Evolutionary conservation across 2,888 invertebrate genomes (phyloP).

Genomic region (Listrodromus nycthemerus): DNA sequence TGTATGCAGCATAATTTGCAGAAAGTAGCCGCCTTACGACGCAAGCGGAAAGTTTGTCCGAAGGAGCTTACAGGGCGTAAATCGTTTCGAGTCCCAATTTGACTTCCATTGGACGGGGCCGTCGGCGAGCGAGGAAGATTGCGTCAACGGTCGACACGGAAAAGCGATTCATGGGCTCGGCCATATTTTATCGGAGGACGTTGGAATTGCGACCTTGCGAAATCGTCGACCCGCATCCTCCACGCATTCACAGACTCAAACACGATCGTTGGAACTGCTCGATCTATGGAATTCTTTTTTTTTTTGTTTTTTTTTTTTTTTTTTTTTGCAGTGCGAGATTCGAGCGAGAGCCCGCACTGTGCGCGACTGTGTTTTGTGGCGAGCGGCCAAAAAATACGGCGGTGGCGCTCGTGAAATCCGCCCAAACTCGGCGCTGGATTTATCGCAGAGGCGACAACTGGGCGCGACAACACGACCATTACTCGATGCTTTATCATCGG

Average conservation of each 20-base stretch:
- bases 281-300: background rate
- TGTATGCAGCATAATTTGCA: background rate
- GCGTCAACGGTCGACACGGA: conserved; percentile 14
- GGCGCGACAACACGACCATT: conserved; percentile 20
- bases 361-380: conserved; percentile 37
- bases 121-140: background rate
- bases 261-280: background rate
- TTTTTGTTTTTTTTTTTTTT: background rate
- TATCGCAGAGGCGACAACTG: conserved; percentile 30
- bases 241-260: background rate
- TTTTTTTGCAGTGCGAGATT: conserved; percentile 1
- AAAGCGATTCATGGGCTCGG: conserved; percentile 7
- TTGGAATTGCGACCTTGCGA: conserved; percentile 4
- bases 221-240: conserved; percentile 11
- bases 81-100: conserved; percentile 11
- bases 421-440: conserved; percentile 37
- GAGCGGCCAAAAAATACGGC: conserved; percentile 47
- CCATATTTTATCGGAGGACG: background rate
- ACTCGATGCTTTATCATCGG: conserved; percentile 18
- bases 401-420: conserved; percentile 21
- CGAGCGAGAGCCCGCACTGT: conserved; percentile 1
- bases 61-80: background rate
- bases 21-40: background rate
- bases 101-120: background rate
- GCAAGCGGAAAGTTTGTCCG: background rate